Percentiles rank a stretch among this genome's conserved stretches.
phyloP scores from a whole-genome alignment of 2,797 vertebrate species.

The Acipenser oxyrinchus region DNA sequence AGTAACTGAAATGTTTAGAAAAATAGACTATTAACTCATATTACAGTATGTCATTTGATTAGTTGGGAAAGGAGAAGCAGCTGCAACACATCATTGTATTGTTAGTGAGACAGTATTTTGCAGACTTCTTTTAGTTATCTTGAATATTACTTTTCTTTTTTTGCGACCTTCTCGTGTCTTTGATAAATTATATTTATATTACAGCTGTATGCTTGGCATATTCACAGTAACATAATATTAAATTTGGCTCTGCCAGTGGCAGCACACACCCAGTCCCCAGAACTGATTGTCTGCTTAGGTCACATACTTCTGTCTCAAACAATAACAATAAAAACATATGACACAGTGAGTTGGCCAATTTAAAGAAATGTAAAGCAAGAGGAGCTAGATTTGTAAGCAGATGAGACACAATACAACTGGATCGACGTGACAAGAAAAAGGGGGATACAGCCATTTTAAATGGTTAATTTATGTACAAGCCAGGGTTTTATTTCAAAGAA shows the following conservation, averaged over 20 bases:
- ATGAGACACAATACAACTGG: background rate
- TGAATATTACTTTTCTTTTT: background rate
- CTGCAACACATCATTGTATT: no score
- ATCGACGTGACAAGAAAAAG: background rate
- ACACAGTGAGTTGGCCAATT: background rate
- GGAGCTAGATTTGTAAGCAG: background rate
- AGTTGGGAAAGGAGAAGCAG: no score
- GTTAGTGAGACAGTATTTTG: no score
- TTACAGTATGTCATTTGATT: no score
- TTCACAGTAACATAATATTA: background rate
- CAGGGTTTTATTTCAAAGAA: background rate
- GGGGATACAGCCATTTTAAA: background rate
- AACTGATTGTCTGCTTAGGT: background rate
- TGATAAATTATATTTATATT: background rate
- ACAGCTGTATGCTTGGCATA: background rate
- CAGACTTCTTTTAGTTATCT: no score
- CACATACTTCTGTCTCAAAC: background rate
- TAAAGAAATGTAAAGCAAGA: background rate
- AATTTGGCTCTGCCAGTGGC: background rate
- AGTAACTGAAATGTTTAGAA: no score
- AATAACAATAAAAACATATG: background rate
- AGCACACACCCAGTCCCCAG: no score
- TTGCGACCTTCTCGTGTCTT: background rate
- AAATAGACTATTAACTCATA: no score
- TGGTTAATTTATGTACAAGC: constrained; percentile 2